Conservation (phyloP, 2,113 vertebrate species). For the Cariama cristata region DNA sequence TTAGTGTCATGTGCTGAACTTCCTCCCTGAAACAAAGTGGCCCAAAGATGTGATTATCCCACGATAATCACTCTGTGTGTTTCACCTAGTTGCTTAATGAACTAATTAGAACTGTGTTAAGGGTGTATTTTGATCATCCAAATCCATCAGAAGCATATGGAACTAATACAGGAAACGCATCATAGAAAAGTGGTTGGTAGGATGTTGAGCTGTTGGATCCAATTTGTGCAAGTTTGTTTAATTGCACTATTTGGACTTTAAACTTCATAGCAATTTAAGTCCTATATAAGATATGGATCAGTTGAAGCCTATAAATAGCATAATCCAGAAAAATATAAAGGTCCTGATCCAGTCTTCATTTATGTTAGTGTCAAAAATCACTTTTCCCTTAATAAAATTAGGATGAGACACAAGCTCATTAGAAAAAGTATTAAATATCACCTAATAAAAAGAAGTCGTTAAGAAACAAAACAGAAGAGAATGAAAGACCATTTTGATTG, state of each 20-base stretch:
- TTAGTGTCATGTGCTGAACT: not conserved
- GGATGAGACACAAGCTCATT: not conserved
- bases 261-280: not conserved
- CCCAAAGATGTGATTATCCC: constrained; percentile 39
- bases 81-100: constrained; percentile 44
- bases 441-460: not conserved
- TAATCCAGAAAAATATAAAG: not conserved
- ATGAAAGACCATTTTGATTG: not conserved
- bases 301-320: not conserved
- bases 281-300: not conserved
- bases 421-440: not conserved
- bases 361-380: not conserved
- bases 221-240: not conserved
- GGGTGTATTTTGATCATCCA: not conserved
- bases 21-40: constrained; percentile 26
- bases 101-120: constrained; percentile 31
- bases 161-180: not conserved
- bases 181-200: not conserved
- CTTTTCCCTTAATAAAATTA: not conserved
- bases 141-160: not conserved
- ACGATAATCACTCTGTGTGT: not conserved
- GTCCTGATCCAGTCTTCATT: not conserved
- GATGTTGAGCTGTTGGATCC: not conserved
- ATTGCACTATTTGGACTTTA: not conserved
- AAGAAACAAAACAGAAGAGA: not conserved